Conservation (phyloP, 2,797 vertebrate genomes). For the Phrynocephalus vlangalii region DNA sequence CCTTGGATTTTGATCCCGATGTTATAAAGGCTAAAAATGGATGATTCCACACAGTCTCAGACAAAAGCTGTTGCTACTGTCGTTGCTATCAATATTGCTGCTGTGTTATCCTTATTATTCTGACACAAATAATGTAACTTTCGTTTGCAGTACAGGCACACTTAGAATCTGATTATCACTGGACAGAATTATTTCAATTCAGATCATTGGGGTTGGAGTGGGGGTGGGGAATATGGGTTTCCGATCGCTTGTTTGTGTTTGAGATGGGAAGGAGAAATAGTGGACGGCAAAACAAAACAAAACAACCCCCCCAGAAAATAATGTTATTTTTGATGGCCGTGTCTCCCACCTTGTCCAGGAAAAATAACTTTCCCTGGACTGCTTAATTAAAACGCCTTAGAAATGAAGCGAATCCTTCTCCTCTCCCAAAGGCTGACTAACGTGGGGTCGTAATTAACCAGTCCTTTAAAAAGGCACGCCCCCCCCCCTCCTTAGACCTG, state of each 20-base stretch:
- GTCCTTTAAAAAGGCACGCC: background rate
- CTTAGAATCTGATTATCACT: background rate
- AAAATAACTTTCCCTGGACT: background rate
- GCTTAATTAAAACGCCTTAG: background rate
- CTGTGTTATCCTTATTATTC: background rate
- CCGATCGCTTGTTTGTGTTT: background rate
- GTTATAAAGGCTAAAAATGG: background rate
- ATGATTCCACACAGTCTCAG: background rate
- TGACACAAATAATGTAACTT: background rate
- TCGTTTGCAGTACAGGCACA: background rate
- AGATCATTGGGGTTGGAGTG: background rate
- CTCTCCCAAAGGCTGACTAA: background rate
- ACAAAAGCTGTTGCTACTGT: background rate
- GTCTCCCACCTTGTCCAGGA: too few species aligned
- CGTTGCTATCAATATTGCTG: background rate
- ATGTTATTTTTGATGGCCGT: background rate
- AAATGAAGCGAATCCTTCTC: background rate
- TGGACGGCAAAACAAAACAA: background rate
- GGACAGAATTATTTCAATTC: background rate
- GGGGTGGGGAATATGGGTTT: background rate
- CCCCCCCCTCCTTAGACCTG: background rate
- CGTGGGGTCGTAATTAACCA: background rate
- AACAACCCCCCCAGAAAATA: background rate
- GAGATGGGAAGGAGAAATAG: too few species aligned
- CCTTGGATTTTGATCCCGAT: background rate